These are phyloP conservation scores for Poicephalus meyeri DNA, from an alignment of 2,113 vertebrate species.

Conservation along the genomic window DNA sequence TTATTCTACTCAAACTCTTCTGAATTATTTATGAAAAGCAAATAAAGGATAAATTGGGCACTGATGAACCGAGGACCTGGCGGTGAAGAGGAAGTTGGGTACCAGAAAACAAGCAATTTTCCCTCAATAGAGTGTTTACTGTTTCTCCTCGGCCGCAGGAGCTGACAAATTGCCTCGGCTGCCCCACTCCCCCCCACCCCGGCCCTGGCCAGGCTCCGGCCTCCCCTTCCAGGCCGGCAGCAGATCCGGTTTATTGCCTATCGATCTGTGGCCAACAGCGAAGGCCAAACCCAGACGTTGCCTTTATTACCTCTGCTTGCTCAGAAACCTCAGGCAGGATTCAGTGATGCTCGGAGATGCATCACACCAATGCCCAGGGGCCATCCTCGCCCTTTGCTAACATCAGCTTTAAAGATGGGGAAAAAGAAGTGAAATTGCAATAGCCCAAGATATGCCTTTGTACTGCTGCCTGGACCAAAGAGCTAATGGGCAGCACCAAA, in stretches of 20 bases:
- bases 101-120: constrained; percentile 74
- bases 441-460: neutral
- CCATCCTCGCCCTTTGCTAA: neutral
- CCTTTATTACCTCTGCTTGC: neutral
- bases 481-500: neutral
- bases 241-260: neutral
- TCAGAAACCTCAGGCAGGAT: neutral
- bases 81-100: constrained; percentile 50
- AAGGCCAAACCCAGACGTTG: neutral
- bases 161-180: constrained; percentile 68
- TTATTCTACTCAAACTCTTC: constrained; percentile 72
- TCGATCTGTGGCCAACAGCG: neutral
- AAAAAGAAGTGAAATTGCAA: neutral
- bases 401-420: neutral
- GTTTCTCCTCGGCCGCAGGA: constrained; percentile 64
- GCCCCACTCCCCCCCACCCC: neutral
- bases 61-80: constrained; percentile 66
- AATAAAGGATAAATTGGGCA: constrained; percentile 76
- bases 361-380: neutral
- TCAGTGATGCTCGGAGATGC: neutral
- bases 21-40: constrained; percentile 79
- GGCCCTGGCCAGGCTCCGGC: neutral
- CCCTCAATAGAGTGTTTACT: constrained; percentile 76
- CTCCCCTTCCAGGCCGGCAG: neutral
- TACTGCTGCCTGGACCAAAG: neutral